These are phyloP conservation scores for Chrysochloris asiatica DNA, from an alignment of 2,113 vertebrate genomes.

Conservation along the genomic window DNA sequence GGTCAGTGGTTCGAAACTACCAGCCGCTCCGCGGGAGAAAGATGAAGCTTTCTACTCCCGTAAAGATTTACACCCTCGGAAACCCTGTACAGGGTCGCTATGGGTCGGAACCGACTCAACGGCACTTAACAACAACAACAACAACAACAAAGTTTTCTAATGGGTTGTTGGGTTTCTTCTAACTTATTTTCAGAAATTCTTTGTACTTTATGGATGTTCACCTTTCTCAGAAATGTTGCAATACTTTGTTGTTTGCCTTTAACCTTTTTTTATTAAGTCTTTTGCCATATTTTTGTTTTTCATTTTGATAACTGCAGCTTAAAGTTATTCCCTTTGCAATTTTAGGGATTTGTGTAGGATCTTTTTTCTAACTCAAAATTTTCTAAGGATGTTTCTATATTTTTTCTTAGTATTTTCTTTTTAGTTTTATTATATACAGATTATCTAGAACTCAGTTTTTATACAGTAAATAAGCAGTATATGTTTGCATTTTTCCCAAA, in stretches of 20 bases:
- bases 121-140: too few relatives aligned
- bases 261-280: not conserved
- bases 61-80: too few relatives aligned
- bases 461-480: not conserved
- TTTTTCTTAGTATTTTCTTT: not conserved
- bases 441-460: not conserved
- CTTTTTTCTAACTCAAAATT: not conserved
- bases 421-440: not conserved
- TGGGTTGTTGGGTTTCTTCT: too few relatives aligned
- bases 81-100: too few relatives aligned
- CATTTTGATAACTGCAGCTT: not conserved
- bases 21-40: too few relatives aligned
- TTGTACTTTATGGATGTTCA: not conserved
- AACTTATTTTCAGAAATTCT: not conserved
- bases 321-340: not conserved
- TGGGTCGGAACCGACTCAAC: too few relatives aligned
- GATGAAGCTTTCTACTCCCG: too few relatives aligned
- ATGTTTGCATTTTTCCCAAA: not conserved
- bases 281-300: not conserved
- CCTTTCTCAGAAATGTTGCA: not conserved
- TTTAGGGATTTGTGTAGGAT: not conserved
- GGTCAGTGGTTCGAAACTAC: too few relatives aligned
- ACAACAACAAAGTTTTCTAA: too few relatives aligned
- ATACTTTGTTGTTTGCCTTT: not conserved
- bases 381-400: not conserved